Percentiles rank a stretch among this genome's conserved stretches.
phyloP scores from a whole-genome alignment of 2,797 vertebrate species.

The Rhincodon typus region DNA sequence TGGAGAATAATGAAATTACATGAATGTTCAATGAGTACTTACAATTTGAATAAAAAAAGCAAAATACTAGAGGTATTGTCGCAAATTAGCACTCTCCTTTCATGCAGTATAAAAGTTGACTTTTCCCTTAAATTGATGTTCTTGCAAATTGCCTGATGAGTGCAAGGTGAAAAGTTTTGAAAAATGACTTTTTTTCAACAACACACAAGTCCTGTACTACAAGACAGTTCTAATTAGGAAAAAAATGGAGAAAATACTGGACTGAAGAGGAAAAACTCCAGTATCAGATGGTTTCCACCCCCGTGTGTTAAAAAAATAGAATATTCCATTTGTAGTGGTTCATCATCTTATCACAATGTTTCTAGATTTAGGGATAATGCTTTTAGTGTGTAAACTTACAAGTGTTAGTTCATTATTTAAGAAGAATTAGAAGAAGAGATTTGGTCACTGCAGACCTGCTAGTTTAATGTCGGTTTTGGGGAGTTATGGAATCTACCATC shows the following conservation, averaged over 20 bases:
- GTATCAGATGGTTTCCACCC: neutral
- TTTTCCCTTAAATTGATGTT: too few relatives aligned
- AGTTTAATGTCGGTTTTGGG: neutral
- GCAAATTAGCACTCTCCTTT: too few relatives aligned
- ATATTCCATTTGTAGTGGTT: neutral
- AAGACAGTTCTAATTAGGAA: too few relatives aligned
- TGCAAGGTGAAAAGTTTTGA: too few relatives aligned
- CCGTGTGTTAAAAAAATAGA: neutral
- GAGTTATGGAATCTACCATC: neutral
- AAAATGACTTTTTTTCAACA: too few relatives aligned
- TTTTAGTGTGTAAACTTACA: neutral
- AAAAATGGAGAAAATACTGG: neutral
- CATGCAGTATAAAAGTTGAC: too few relatives aligned
- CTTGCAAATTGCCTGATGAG: too few relatives aligned
- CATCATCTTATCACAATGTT: neutral
- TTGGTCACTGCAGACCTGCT: neutral
- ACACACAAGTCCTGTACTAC: too few relatives aligned
- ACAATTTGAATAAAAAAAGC: neutral
- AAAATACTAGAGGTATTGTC: neutral
- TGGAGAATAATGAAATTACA: neutral
- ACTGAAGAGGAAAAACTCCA: neutral
- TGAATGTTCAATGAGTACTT: neutral
- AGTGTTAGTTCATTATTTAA: neutral
- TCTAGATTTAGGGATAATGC: neutral
- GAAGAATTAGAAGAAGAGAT: neutral